Percentiles rank a stretch among this genome's conserved stretches.
Conservation (phyloP, 2,797 vertebrate species). For the Peromyscus melanophrys region DNA sequence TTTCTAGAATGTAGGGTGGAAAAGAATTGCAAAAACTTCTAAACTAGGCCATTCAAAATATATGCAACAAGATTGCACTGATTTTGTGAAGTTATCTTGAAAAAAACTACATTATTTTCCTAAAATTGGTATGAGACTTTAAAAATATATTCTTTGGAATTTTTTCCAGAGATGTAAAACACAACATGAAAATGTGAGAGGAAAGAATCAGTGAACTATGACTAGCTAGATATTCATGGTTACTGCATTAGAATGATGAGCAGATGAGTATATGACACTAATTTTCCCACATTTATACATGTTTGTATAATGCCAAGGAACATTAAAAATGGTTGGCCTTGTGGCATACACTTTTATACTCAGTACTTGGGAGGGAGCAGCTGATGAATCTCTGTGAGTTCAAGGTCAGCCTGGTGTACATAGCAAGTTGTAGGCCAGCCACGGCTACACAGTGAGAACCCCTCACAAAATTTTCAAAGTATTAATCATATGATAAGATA, state of each 20-base stretch:
- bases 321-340: background rate
- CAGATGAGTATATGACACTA: background rate
- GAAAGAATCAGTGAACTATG: background rate
- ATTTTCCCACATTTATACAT: background rate
- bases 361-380: no score
- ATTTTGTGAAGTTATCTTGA: slow-evolving; percentile 19
- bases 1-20: background rate
- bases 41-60: slow-evolving; percentile 48
- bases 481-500: background rate
- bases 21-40: slow-evolving; percentile 21
- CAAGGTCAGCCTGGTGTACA: background rate
- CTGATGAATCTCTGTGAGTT: background rate
- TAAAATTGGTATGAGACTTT: slow-evolving; percentile 18
- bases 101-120: slow-evolving; percentile 11
- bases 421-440: background rate
- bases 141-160: slow-evolving; percentile 12
- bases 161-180: slow-evolving; percentile 26
- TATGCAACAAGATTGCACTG: background rate
- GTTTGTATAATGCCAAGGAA: slow-evolving; percentile 9
- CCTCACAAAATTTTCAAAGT: background rate
- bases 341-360: background rate
- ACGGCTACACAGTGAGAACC: background rate
- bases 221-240: background rate
- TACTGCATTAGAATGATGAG: background rate
- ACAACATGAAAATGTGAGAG: background rate